Percentiles rank a stretch among this genome's conserved stretches.
Evolutionary conservation across 1,140 invertebrate genomes (phyloP).

Genomic region (Oedothorax gibbosus): DNA sequence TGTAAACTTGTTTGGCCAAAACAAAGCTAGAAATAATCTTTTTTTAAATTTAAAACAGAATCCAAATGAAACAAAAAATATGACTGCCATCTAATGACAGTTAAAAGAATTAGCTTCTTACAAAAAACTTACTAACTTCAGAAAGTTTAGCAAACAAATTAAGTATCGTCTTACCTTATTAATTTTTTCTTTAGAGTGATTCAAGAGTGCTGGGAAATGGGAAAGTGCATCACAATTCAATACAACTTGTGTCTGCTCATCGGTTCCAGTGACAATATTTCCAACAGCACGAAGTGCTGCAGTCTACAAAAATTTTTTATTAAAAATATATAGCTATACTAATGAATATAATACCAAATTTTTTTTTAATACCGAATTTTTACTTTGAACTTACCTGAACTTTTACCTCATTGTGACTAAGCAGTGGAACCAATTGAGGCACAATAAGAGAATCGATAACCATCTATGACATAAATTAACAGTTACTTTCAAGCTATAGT

Average conservation of each 20-base stretch:
- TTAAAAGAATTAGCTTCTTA: neutral
- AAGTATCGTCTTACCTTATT: conserved; percentile 74
- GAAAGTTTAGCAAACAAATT: neutral
- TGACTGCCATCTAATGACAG: neutral
- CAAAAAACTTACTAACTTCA: neutral
- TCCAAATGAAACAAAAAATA: neutral
- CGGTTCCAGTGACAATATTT: conserved; percentile 99
- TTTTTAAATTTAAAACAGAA: too few species aligned
- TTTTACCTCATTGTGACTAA: conserved; percentile 92
- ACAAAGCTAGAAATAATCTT: too few species aligned
- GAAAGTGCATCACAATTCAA: conserved; percentile 92
- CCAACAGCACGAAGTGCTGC: conserved; percentile 96
- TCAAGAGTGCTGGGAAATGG: conserved; percentile 82
- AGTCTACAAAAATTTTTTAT: conserved; percentile 75
- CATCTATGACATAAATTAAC: conserved; percentile 72
- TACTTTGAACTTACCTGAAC: conserved; percentile 68
- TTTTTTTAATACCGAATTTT: neutral
- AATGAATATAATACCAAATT: neutral
- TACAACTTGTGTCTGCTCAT: conserved; percentile 97
- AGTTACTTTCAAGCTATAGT: neutral
- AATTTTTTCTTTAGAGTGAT: conserved; percentile 80
- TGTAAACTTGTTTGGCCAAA: too few species aligned
- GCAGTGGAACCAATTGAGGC: conserved; percentile 91
- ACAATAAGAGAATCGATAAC: conserved; percentile 97
- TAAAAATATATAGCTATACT: neutral